These are phyloP conservation scores for Rhabdornis inornatus DNA, from an alignment of 2,113 vertebrate species.

Conservation along the genomic window DNA sequence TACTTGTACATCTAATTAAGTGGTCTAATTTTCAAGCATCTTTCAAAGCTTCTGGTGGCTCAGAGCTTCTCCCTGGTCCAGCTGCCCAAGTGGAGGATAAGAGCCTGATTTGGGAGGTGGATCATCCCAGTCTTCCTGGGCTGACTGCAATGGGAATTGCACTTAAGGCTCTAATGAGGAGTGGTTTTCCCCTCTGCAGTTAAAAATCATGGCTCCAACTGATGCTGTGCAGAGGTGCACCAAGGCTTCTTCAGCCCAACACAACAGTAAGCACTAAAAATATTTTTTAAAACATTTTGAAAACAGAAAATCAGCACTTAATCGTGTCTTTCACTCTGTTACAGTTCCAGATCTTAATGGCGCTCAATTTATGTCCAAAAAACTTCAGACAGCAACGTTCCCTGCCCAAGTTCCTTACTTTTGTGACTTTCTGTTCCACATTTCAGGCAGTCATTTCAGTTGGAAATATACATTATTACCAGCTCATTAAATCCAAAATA, in stretches of 20 bases:
- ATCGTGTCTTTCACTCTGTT: background rate
- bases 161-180: background rate
- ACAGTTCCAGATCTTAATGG: background rate
- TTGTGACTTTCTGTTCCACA: slow-evolving; percentile 33
- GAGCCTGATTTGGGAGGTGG: background rate
- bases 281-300: background rate
- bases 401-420: slow-evolving; percentile 3
- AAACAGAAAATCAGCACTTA: background rate
- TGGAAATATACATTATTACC: slow-evolving; percentile 62
- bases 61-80: background rate
- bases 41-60: background rate
- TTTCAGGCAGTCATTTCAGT: slow-evolving; percentile 50
- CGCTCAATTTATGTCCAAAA: background rate
- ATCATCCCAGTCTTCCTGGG: rapidly evolving
- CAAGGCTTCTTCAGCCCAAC: background rate
- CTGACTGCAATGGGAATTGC: background rate
- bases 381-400: background rate
- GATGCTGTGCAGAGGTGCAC: background rate
- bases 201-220: background rate
- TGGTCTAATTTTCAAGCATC: background rate
- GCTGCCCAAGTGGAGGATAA: background rate
- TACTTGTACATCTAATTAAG: background rate
- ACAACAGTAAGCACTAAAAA: background rate
- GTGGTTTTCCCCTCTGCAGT: background rate
- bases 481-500: slow-evolving; percentile 55